Conservation (phyloP, 2,797 vertebrate species). For the Falco concolor region DNA sequence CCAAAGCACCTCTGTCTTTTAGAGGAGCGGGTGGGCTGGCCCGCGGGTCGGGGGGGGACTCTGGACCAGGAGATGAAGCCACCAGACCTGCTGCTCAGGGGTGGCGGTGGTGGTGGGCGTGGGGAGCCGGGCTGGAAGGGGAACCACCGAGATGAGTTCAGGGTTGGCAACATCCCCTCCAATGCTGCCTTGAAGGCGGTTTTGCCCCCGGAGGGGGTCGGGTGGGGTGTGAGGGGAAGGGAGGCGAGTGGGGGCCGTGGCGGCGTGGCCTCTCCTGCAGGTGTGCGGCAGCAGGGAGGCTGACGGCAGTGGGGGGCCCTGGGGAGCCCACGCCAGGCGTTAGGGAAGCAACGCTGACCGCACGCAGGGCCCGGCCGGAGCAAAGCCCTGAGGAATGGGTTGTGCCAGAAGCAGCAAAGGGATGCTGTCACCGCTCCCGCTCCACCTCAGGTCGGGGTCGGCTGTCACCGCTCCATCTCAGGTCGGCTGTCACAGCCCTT, state of each 20-base stretch:
- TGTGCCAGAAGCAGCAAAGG: neutral
- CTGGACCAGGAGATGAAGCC: neutral
- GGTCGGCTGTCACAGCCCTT: neutral
- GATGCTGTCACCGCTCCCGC: neutral
- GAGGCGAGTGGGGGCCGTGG: rapidly evolving
- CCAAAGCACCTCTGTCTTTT: neutral
- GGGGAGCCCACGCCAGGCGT: neutral
- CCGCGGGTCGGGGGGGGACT: rapidly evolving
- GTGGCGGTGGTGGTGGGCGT: rapidly evolving
- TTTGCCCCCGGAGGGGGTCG: neutral
- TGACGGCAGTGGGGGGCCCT: neutral
- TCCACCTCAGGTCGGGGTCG: too few species aligned
- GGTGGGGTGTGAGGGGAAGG: neutral
- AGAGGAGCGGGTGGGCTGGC: neutral
- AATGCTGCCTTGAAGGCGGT: neutral
- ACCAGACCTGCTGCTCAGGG: neutral
- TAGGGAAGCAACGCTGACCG: neutral
- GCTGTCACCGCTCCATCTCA: too few species aligned
- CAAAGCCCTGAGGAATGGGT: neutral
- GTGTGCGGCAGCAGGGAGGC: neutral
- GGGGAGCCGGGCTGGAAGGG: neutral
- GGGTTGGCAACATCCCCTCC: neutral
- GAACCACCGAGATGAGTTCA: neutral
- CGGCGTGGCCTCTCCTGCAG: neutral
- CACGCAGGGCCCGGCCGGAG: neutral